Conservation (phyloP, 2,888 invertebrate species). For the Saturnia japonica region DNA sequence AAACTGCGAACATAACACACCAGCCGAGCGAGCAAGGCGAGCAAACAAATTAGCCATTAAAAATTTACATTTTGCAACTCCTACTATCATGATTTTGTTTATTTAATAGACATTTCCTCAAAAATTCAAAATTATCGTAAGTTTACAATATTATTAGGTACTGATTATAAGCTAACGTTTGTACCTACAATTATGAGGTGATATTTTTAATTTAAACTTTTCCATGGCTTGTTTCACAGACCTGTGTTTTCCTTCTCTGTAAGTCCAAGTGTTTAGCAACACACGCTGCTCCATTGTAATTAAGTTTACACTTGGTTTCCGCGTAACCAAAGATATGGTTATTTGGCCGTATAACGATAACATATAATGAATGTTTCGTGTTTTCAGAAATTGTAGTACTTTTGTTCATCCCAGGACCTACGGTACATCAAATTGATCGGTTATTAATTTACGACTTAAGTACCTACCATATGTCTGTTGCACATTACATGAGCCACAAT, state of each 20-base stretch:
- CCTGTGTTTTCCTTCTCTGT: constrained; percentile 55
- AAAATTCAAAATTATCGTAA: no score
- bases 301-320: constrained; percentile 55
- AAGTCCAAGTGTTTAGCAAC: constrained; percentile 56
- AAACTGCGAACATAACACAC: no score
- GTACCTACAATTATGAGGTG: no score
- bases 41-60: no score
- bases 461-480: neutral
- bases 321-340: constrained; percentile 40
- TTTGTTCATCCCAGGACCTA: constrained; percentile 72
- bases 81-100: no score
- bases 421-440: neutral
- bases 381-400: constrained; percentile 57
- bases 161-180: no score
- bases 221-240: constrained; percentile 27
- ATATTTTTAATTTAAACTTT: neutral
- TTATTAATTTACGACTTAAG: neutral
- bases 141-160: no score
- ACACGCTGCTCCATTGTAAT: constrained; percentile 50
- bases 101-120: no score
- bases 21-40: no score
- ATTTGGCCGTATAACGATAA: constrained; percentile 51
- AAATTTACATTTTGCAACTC: no score
- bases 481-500: neutral
- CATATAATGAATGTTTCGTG: constrained; percentile 51